Base-by-base conservation (phyloP, 1,140 invertebrate species). In the Sycobia sp. region DNA sequence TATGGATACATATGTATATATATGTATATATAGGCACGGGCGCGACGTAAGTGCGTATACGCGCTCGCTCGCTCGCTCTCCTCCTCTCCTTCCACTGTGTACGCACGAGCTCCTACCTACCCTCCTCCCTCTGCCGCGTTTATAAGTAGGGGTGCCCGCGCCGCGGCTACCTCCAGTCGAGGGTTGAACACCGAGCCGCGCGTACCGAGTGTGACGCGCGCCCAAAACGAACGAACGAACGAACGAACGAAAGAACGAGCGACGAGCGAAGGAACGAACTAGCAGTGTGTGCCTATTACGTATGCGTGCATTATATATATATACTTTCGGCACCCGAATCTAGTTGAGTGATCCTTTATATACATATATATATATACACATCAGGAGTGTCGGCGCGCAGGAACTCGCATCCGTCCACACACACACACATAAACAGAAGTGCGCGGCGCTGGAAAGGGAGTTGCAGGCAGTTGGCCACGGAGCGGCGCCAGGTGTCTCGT, bases 71-170 rank as follows among this genome's bases (percentile, higher is more conserved):
- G n/a, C n/a, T n/a, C n/a, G 44, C 57, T 29, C 46, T 22, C 16
- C 62, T 71, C 14, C 44, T 59, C 59, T 69, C 68, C 67, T 65
- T n/a, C n/a, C n/a, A n/a, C n/a, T n/a, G n/a, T n/a, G n/a, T n/a
- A n/a, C n/a, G n/a, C n/a, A n/a, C n/a, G n/a, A n/a, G n/a, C n/a
- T n/a, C n/a, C n/a, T n/a, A n/a, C n/a, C n/a, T n/a, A n/a, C n/a
- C n/a, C n/a, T n/a, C n/a, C n/a, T n/a, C n/a, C n/a, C 58, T 61
- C 69, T 70, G n/a, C 63, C 68, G 73, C 74, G 76, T 80, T 81
- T 82, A 82, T 81, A 82, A 82, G 78, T 82, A 82, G 78, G 79
- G 79, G 80, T 82, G 76, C 75, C 56, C 32, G 59, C 59, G 63
- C 57, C 64, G 51, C 64, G 68, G 69, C 76, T 71, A 79, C 73